Conservation (phyloP, 1,140 invertebrate genomes). For the Panagrolaimus sp. region DNA sequence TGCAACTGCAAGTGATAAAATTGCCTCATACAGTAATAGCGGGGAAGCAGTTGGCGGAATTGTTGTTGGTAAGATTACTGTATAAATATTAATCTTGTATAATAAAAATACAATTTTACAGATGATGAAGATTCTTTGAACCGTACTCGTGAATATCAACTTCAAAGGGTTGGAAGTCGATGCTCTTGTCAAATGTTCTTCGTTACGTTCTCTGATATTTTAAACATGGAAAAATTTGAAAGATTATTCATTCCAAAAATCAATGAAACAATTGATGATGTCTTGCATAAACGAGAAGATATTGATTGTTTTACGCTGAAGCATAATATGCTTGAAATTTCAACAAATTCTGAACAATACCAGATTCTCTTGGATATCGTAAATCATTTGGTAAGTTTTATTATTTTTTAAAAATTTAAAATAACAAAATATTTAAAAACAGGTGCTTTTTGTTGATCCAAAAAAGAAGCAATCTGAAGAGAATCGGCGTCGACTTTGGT, state of each 20-base stretch:
- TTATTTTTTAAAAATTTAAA: conserved; percentile 90
- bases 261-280: not conserved
- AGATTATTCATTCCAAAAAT: conserved; percentile 62
- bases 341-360: conserved; percentile 75
- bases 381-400: conserved; percentile 79
- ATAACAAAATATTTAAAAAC: conserved; percentile 95
- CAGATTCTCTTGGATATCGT: conserved; percentile 48
- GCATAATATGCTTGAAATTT: conserved; percentile 94
- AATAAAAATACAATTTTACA: not conserved
- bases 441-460: conserved; percentile 90
- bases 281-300: conserved; percentile 60
- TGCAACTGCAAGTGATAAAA: conserved; percentile 36
- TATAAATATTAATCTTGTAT: not conserved
- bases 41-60: conserved; percentile 81
- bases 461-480: conserved; percentile 75
- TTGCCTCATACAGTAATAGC: conserved; percentile 62
- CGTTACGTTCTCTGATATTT: conserved; percentile 79
- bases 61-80: conserved; percentile 62
- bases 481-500: conserved; percentile 66
- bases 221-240: conserved; percentile 69
- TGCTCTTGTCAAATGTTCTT: conserved; percentile 98
- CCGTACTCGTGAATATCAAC: conserved; percentile 63
- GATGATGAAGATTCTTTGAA: not conserved
- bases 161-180: conserved; percentile 89
- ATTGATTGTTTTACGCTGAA: conserved; percentile 94